Conservation (phyloP, 2,797 vertebrate species). For the Chanos chanos region DNA sequence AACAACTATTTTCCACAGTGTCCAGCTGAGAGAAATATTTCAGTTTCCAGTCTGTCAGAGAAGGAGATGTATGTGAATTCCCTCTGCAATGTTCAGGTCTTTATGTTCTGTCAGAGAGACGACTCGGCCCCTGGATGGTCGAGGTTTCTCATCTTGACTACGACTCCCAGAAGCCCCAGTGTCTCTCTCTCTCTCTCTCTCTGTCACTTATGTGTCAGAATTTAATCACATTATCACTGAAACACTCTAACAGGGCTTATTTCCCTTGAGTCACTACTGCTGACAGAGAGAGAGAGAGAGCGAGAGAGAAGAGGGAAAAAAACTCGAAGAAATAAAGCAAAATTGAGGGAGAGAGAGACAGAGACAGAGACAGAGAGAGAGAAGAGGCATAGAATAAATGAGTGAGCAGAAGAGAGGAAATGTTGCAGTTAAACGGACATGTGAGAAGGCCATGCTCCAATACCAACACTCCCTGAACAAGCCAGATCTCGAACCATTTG, state of each 20-base stretch:
- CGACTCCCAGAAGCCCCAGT: not conserved
- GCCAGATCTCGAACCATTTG: no score
- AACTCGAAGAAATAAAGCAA: not conserved
- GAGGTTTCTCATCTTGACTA: not conserved
- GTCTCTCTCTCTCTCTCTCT: not conserved
- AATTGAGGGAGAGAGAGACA: no score
- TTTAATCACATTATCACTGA: not conserved
- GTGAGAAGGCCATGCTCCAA: no score
- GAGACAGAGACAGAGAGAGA: no score
- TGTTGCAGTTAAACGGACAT: no score
- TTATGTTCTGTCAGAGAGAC: not conserved
- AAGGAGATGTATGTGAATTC: no score
- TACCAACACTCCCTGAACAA: no score
- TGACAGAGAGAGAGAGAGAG: not conserved
- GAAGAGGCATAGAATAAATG: no score
- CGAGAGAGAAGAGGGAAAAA: not conserved
- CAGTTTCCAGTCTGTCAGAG: no score
- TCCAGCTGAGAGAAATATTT: no score
- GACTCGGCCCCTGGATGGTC: not conserved
- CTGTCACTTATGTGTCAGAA: not conserved
- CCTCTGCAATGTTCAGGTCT: not conserved
- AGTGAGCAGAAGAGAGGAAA: no score
- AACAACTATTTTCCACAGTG: no score
- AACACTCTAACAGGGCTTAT: not conserved
- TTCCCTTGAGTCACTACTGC: slow-evolving; percentile 12